These are phyloP conservation scores for Benitochromis conjunctus DNA, from an alignment of 2,113 vertebrate species.

Conservation along the genomic window DNA sequence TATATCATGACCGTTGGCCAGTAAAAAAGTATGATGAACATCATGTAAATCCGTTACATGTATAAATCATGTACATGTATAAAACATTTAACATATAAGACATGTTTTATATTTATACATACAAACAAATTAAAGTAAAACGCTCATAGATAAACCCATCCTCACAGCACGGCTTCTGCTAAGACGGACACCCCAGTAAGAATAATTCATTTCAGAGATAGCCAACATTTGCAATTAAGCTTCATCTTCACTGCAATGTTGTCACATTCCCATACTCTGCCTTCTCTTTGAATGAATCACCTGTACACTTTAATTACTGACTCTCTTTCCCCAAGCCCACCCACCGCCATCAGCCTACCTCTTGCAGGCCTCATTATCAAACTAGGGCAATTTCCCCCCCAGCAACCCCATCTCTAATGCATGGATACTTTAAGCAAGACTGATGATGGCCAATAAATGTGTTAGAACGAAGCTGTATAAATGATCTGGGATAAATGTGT, in stretches of 20 bases:
- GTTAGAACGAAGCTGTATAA: slow-evolving; percentile 52
- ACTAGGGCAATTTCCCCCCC: slow-evolving; percentile 54
- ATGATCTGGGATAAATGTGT: slow-evolving; percentile 45
- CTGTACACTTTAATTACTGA: slow-evolving; percentile 74
- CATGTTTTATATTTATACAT: slow-evolving; percentile 19
- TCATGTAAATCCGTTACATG: background rate
- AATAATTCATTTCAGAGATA: slow-evolving; percentile 60
- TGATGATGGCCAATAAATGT: slow-evolving; percentile 54
- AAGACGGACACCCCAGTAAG: slow-evolving; percentile 48
- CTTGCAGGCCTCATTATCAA: slow-evolving; percentile 63
- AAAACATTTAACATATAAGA: too few relatives aligned
- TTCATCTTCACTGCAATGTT: slow-evolving; percentile 51
- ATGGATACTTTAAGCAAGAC: slow-evolving; percentile 63
- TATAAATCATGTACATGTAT: background rate
- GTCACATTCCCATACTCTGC: slow-evolving; percentile 55
- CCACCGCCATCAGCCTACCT: slow-evolving; percentile 52
- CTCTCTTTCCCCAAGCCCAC: slow-evolving; percentile 48
- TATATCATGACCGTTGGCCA: background rate
- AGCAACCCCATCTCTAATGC: slow-evolving; percentile 46
- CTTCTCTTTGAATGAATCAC: slow-evolving; percentile 72
- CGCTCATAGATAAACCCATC: slow-evolving; percentile 36
- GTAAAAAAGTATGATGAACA: background rate
- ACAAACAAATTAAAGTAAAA: slow-evolving; percentile 4
- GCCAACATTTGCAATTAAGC: slow-evolving; percentile 55
- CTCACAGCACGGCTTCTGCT: slow-evolving; percentile 35